A percentile compares a stretch with the other conserved stretches of the same genome.
Conservation (phyloP, 2,888 invertebrate species). For the Microctonus aethiopoides region DNA sequence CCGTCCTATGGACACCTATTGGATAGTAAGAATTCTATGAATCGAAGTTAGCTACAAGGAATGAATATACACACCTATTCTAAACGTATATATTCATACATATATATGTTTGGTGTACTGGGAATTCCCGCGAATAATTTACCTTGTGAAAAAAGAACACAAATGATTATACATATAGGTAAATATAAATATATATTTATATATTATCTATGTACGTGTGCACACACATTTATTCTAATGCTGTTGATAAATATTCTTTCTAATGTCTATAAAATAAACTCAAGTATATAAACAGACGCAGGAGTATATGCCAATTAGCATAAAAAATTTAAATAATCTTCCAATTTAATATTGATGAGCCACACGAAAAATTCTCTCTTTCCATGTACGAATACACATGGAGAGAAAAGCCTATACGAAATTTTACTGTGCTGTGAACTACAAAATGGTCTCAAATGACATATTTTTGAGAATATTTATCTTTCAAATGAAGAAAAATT, state of each 20-base stretch:
- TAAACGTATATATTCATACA: background rate
- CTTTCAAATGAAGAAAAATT: too few species aligned
- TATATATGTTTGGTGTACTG: background rate
- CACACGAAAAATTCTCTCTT: background rate
- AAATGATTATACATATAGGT: background rate
- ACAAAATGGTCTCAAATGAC: too few species aligned
- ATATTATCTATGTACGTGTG: too few species aligned
- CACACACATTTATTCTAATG: too few species aligned
- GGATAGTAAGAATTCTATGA: background rate
- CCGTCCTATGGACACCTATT: background rate
- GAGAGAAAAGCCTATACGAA: too few species aligned
- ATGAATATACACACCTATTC: background rate
- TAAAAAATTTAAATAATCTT: conserved; percentile 7
- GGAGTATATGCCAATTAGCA: background rate
- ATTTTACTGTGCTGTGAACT: too few species aligned
- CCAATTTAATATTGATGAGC: background rate
- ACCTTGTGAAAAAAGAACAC: background rate
- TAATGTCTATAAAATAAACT: too few species aligned
- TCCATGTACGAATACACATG: background rate
- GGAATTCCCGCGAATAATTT: background rate
- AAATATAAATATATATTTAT: too few species aligned
- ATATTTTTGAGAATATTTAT: too few species aligned
- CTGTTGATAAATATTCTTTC: background rate
- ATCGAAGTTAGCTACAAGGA: background rate
- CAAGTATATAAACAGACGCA: too few species aligned